Base-by-base conservation (phyloP, 2,797 vertebrate genomes). In the Hoplostethus mediterraneus region DNA sequence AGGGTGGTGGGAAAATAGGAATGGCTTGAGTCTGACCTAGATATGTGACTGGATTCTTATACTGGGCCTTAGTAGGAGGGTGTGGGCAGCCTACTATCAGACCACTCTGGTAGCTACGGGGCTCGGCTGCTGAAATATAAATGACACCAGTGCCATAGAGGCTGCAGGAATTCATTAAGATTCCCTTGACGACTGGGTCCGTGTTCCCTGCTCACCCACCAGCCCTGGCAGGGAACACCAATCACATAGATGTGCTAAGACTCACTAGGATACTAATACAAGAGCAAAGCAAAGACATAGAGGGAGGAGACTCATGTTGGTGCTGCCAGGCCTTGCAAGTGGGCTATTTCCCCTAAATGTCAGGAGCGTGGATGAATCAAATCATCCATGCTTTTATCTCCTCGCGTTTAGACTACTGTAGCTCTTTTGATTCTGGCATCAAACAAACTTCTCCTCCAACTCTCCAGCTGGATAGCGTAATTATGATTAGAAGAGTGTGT, bases 91-190 rank as follows among this genome's bases (percentile, higher is more conserved):
- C 25, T 13, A 21, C 42, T 33, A 57, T 75, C 59, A 69, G 78
- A 63, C 67, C 73, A 64, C 69, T 83, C 60, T 21, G 63, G 68
- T 61, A 85, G 67, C 75, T 77, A 60, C 2, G 63, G 17, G 61
- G 58, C 54, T 45, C 40, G 30, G 68, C 63, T 84, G 60, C 44
- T 93, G 69, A 92, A 93, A 93, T 87, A 92, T 93, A 89, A 79
- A 94, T 89, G 84, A 83, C 47, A 74, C 49, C 67, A 47, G 77
- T 1, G 31, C 74, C 71, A 67, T 28, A 47, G 58, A 57, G 54
- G 69, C 80, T 44, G 40, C 28, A 75, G 79, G 75, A 68, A 87
- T 84, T 87, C 73, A 89, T 89, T 87, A 85, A 70, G 78, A 90
- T 72, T 73, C 82, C 79, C 83, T 64, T 67, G 66, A 78, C 78